Base-by-base conservation (phyloP, 2,888 invertebrate species). In the Torymus auratus region DNA sequence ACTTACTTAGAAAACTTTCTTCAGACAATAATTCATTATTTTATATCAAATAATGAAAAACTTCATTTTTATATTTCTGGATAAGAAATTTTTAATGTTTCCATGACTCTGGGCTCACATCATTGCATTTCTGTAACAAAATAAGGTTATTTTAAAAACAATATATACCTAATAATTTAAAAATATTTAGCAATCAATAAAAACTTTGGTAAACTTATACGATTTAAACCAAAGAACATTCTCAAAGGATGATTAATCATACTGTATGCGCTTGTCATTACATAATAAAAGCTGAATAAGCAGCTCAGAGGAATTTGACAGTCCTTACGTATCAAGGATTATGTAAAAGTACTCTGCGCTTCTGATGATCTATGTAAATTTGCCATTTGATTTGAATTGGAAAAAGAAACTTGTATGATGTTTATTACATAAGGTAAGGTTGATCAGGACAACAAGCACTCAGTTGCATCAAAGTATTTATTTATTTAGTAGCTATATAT, bases 311-410 rank as follows among this genome's bases (percentile, higher is more conserved):
- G n/a, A 69, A 56, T 60, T 71, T n/a, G 52, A 56, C 10, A 15
- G 53, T 71, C 41, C 41, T 41, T 41, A 41, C 41, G 20, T 11
- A 72, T 78, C 12, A 58, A 50, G 17, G 64, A 68, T 82, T 75
- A 68, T 15, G 75, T 78, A 78, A 82, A 75, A 70, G 62, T 41
- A 41, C 10, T 17, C 52, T 15, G 72, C 53, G 70, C 65, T 68
- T 67, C 15, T 17, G 61, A 74, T 69, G 61, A 53, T 50, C 72
- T 69, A 60, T 67, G 12, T 4, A 23, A 41, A 72, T 70, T 72
- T 56, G 50, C 17, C 20, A 61, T 7, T 41, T 64, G 0, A 77
- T 74, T 81, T 56, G 20, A 70, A 78, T 69, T 77, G 52, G 17
- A 55, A 58, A 41, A 41, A 41, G 28, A 28, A 77, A 64, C 17